Evolutionary conservation across 2,797 vertebrate species (phyloP), one percentile per base, ranked within the genome.

Genomic region (Macropus fuliginosus): DNA sequence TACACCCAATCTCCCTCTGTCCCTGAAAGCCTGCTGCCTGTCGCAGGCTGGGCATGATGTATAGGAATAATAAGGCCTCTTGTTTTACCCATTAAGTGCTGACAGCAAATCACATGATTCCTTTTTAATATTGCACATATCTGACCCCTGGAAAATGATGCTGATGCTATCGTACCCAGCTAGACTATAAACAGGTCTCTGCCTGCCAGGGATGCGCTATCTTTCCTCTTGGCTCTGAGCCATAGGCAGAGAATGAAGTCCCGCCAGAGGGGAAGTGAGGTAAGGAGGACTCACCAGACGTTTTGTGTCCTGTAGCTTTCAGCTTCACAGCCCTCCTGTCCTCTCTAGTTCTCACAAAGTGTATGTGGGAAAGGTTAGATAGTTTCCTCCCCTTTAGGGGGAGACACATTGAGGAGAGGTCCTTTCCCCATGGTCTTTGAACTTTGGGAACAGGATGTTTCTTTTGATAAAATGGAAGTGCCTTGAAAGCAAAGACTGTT

Each of bases 71-170:
- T 98, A 96, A 97, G 92, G 89, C 94, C 92, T 94, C 54, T 95
- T 95, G 96, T 96, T 95, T 97, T 95, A 56, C 95, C 90, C 94
- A 95, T 95, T 97, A 97, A 94, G 92, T 93, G 95, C 94, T 98
- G 96, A 96, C 97, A 94, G 95, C 95, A 95, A 95, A 97, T 98
- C 94, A 93, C 91, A 95, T 81, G 93, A 94, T 92, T 96, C 96
- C 92, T 56, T 96, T 97, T 98, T 97, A 97, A 98, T 97, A 97
- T 95, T 96, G 90, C 56, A 95, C 94, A 66, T 95, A 97, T 96
- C 96, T 96, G 94, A 93, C 81, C 96, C 92, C 95, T 97, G 96
- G 91, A 96, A 96, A 97, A 95, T 93, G 93, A 96, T 90, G 66
- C 94, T 46, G 95, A 94, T 97, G 96, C 46, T 94, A 94, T 96